Evolutionary conservation across 2,797 vertebrate species (phyloP).

Genomic region (Gallinago stenura): DNA sequence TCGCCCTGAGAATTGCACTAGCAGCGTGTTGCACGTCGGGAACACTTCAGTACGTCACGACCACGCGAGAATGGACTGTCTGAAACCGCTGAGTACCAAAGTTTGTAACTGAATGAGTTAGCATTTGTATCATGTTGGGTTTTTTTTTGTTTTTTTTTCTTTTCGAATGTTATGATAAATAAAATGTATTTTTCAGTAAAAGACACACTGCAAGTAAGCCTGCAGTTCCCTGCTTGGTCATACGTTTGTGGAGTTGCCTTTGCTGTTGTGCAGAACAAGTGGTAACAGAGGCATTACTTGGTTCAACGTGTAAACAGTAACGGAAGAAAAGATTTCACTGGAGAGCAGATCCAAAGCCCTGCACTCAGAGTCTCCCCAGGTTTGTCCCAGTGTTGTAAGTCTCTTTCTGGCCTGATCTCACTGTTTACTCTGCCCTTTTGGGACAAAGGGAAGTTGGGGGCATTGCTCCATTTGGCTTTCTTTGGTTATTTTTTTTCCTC

Average conservation of each 20-base stretch:
- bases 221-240: not conserved
- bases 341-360: not conserved
- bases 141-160: constrained; percentile 26
- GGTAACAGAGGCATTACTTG: not conserved
- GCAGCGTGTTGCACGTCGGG: constrained; percentile 59
- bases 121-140: constrained; percentile 75
- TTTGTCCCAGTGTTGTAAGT: not conserved
- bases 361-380: rapidly evolving
- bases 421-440: not conserved
- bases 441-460: not conserved
- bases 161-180: constrained; percentile 78
- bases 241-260: not conserved
- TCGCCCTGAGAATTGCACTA: constrained; percentile 59
- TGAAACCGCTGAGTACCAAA: constrained; percentile 63
- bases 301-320: not conserved
- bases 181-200: constrained; percentile 84
- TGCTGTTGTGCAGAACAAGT: not conserved
- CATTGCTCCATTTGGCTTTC: not conserved
- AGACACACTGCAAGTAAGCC: constrained; percentile 65
- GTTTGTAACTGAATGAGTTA: constrained; percentile 75
- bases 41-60: constrained; percentile 37
- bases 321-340: not conserved
- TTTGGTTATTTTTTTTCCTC: not conserved
- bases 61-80: constrained; percentile 61
- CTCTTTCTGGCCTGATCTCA: not conserved